Conservation (phyloP, 2,797 vertebrate species). For the Amblyraja radiata region DNA sequence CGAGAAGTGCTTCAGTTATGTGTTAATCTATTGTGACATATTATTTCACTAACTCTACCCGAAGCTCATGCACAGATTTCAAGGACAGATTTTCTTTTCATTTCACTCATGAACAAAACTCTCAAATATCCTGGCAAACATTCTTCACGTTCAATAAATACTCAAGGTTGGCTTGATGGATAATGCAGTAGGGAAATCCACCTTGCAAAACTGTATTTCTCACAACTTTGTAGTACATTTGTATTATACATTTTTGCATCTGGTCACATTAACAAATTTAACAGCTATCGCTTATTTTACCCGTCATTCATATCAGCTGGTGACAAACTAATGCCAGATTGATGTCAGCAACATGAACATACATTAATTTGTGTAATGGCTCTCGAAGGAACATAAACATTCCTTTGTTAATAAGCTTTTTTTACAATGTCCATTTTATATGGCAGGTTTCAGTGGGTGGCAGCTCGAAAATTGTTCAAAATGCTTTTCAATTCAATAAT, state of each 20-base stretch:
- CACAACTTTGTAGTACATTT: not conserved
- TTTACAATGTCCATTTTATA: not conserved
- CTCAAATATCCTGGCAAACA: not conserved
- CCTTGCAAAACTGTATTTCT: not conserved
- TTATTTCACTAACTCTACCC: not conserved
- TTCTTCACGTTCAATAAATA: not conserved
- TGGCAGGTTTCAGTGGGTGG: not conserved
- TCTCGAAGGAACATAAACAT: not conserved
- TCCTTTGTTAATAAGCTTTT: not conserved
- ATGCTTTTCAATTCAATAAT: no score
- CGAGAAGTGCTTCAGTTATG: not conserved
- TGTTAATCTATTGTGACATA: not conserved
- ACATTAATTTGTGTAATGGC: not conserved
- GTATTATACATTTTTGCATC: not conserved
- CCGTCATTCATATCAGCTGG: not conserved
- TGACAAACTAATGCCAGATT: not conserved
- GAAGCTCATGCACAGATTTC: not conserved
- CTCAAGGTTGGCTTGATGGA: not conserved
- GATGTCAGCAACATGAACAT: not conserved
- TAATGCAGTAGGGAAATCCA: not conserved
- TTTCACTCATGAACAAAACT: not conserved
- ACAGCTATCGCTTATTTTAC: not conserved
- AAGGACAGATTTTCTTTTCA: slow-evolving; percentile 4
- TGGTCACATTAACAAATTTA: not conserved
- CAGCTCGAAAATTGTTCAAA: no score